Evolutionary conservation across 2,888 invertebrate genomes (phyloP), one percentile per base, ranked within the genome.

Genomic region (Parapristionchus giblindavisi): DNA sequence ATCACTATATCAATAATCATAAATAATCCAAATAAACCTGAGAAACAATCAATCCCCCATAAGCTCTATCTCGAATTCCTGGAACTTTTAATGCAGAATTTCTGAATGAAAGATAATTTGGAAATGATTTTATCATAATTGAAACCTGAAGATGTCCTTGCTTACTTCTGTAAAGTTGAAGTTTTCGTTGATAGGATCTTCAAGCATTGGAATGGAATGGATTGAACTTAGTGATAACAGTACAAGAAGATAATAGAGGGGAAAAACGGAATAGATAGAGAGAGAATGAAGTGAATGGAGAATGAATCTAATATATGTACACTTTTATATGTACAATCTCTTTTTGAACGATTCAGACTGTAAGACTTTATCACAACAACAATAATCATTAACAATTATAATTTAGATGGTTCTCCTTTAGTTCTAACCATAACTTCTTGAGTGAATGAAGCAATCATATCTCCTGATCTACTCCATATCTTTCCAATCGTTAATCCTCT

Each of bases 101-200:
- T 68, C 68, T 68, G 48, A 48, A 27, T 5, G 11, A 43, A 8
- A 27, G 21, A 17, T n/a, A 61, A 24, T 29, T 56, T 0, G 27
- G 43, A 5, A 24, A 21, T 21, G 34, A 6, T 3, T 68, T 36
- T 3, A 1, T 36, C 5, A 32, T 14, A 14, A 48, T 48, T 14
- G 21, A 11, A 32, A 71, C 70, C 52, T 71, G 56, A 71, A 71
- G 2, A 71, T 29, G 27, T 71, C 70, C 8, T 38, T 27, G 21
- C n/a, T 32, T 4, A 71, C 6, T 38, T 56, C 70, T 11, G 24
- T 32, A 27, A 71, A 71, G 8, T 54, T 29, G 56, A 71, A 56
- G 21, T 71, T 71, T 38, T 56, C 70, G 8, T 38, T 6, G 17
- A 71, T 38, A 21, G 70, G 70, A 56, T 71, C 48, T 54, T 54